These are phyloP conservation scores for Anastrepha obliqua DNA, from an alignment of 1,140 invertebrate genomes.

Conservation along the genomic window DNA sequence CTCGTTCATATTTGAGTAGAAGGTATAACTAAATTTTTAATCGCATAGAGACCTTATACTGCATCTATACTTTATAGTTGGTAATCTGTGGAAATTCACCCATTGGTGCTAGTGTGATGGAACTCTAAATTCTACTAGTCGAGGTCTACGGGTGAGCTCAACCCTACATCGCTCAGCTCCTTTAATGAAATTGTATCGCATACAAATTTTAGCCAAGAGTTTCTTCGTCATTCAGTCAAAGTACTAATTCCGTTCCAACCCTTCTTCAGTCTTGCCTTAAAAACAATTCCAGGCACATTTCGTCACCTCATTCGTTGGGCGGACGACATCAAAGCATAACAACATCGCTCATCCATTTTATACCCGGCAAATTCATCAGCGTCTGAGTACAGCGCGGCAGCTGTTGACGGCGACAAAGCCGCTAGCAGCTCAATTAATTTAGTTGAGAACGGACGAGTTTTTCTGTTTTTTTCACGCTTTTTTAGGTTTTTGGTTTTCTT, in stretches of 20 bases:
- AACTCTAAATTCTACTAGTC: too few relatives aligned
- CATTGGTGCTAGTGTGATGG: too few relatives aligned
- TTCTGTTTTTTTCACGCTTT: neutral
- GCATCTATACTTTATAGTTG: too few relatives aligned
- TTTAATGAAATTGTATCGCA: too few relatives aligned
- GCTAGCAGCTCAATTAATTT: slow-evolving; percentile 50
- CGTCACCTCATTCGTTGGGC: slow-evolving; percentile 37
- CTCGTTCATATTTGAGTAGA: too few relatives aligned
- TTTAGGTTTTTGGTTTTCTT: neutral
- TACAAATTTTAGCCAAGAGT: neutral
- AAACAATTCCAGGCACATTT: slow-evolving; percentile 34
- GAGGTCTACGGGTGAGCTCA: too few relatives aligned
- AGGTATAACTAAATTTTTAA: too few relatives aligned
- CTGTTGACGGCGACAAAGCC: slow-evolving; percentile 51
- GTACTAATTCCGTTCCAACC: neutral
- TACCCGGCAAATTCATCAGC: slow-evolving; percentile 15
- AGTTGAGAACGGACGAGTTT: slow-evolving; percentile 5
- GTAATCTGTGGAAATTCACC: too few relatives aligned
- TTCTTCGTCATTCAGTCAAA: neutral
- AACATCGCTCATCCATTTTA: slow-evolving; percentile 37
- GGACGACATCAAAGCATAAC: slow-evolving; percentile 51
- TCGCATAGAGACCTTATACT: too few relatives aligned
- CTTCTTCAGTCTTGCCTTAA: neutral
- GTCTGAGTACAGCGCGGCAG: slow-evolving; percentile 13
- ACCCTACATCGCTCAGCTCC: too few relatives aligned